Percentiles rank a stretch among this genome's conserved stretches.
Evolutionary conservation across 2,888 invertebrate genomes (phyloP).

Genomic region (Drosophila conformis): DNA sequence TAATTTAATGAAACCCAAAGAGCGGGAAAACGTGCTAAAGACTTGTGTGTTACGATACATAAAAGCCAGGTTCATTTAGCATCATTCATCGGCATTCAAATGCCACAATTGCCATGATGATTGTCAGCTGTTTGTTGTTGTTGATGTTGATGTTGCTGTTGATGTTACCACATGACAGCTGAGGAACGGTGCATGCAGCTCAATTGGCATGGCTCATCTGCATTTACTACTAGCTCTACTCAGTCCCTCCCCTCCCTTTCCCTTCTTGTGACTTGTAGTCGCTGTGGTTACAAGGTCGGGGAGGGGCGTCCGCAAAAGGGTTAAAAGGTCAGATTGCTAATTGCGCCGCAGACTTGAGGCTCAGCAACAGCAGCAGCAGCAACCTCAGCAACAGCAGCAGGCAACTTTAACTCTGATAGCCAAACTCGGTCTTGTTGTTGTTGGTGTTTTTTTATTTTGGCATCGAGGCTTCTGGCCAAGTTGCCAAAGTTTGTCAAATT

Average conservation of each 20-base stretch:
- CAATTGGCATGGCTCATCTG: constrained; percentile 9
- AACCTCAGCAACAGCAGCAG: not conserved
- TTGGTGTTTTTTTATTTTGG: not conserved
- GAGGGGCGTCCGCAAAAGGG: constrained; percentile 56
- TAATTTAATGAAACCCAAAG: not conserved
- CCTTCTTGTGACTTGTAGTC: constrained; percentile 29
- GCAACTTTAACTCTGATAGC: constrained; percentile 2
- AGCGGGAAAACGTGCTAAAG: not conserved
- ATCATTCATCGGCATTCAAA: constrained; percentile 31
- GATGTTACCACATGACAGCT: constrained; percentile 27
- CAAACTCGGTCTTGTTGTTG: not conserved
- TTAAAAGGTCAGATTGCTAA: constrained; percentile 78
- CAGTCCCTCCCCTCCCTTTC: not conserved
- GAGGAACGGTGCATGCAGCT: constrained; percentile 2
- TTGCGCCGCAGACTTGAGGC: constrained; percentile 42
- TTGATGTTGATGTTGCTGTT: not conserved
- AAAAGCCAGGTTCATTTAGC: constrained; percentile 11
- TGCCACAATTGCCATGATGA: constrained; percentile 21
- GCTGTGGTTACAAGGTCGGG: constrained; percentile 76
- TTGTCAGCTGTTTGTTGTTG: constrained; percentile 2
- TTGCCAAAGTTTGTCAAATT: constrained; percentile 58
- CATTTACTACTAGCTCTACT: not conserved
- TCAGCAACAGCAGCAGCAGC: not conserved
- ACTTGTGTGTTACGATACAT: not conserved
- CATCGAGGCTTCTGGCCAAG: constrained; percentile 15